Base-by-base conservation (phyloP, 1,140 invertebrate species). In the Seison nebaliae region DNA sequence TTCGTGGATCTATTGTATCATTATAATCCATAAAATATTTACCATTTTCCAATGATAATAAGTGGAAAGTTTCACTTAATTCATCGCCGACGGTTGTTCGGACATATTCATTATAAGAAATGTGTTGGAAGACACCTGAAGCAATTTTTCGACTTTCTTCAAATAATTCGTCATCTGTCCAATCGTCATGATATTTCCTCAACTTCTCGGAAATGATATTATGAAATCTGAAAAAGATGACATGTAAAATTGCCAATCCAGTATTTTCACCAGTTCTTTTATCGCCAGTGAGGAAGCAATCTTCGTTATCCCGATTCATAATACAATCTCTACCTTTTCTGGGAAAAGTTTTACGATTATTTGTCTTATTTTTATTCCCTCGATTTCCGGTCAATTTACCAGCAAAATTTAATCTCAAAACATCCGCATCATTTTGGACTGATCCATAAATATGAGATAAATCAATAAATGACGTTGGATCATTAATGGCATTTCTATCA, bases 101-200 rank as follows among this genome's bases (percentile, higher is more conserved):
- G 33, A 93, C 57, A 57, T 80, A 93, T 60, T 91, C 80, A 50
- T 81, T 83, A 56, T 73, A 88, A 0, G 78, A 81, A 30, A 91
- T 74, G 47, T 88, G 79, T 54, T 91, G 81, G 30, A 83, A 71
- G 52, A 76, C 68, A 3, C 78, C 83, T 33, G 79, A 75, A 31
- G 75, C 70, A 47, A 93, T 80, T 26, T 77, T 66, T 43, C 80
- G 64, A 0, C 78, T 60, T 63, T 91, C 81, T 62, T 73, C 51
- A 32, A 54, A 55, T 6, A 50, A 16, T 15, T 34, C 42, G 17
- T 47, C 45, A 35, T 49, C 46, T 18, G 41, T 30, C 45, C 45
- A 46, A 17, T 36, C 8, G 2, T 42, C 42, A 22, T 47, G 46
- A 19, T 42, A n/a, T 14, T 15, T 15, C 2, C 8, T 14, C 7